Base-by-base conservation (phyloP, 2,888 invertebrate species). In the Phortica magna region DNA sequence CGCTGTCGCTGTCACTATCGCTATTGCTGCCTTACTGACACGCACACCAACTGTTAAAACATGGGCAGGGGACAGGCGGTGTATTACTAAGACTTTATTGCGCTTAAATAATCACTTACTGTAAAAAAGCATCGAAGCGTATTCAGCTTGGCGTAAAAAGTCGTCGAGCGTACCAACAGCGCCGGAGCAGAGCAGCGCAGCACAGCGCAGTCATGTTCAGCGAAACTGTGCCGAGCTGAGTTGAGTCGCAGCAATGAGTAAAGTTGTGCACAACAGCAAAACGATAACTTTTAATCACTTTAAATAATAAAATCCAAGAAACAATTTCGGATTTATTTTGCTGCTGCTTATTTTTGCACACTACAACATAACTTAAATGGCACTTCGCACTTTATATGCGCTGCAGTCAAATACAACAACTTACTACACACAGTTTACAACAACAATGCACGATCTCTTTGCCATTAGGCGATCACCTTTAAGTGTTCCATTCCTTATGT, bases 291-390 rank as follows among this genome's bases (percentile, higher is more conserved):
- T 88, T 84, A 88, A 88, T 85, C 83, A 86, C 85, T 87, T 87
- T 82, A 84, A 85, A 88, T 84, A 86, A 87, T 84, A 85, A 88
- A 85, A 86, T 85, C 83, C 81, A 83, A 83, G 82, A 85, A 86
- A 86, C 84, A 85, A 83, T 88, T 86, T 81, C 78, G 82, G 83
- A 88, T 87, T 87, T 85, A 82, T 83, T 83, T 19, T 22, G 61
- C 22, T 61, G n/a, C 61, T 22, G 61, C 22, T 61, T 61, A 17
- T 61, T 61, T 59, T 61, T 48, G 48, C 48, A 48, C 48, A 48
- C 48, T 48, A 48, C 48, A 48, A 31, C 31, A 31, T 31, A 31
- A 4, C 5, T 31, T 0, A 4, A 4, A 31, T 31, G 31, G 31
- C 1, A 31, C 31, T 4, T 4, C 2, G 31, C 2, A 4, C 5